phyloP scores from a whole-genome alignment of 2,797 vertebrate genomes.

The Diplodus sargus region DNA sequence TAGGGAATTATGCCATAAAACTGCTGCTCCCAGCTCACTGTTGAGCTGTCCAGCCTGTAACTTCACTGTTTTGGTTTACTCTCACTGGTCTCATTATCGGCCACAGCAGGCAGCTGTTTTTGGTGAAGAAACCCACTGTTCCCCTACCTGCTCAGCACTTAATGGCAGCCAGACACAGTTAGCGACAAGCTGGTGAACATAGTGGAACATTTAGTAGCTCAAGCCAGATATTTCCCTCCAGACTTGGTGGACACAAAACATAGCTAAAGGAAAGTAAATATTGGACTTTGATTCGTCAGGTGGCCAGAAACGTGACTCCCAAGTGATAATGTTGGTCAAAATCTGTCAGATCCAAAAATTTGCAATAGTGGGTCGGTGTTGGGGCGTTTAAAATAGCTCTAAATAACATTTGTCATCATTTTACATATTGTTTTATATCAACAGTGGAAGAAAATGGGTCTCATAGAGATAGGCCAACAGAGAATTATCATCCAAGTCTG shows the following conservation, averaged over 20 bases:
- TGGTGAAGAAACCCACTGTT: background rate
- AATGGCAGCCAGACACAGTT: background rate
- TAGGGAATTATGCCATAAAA: background rate
- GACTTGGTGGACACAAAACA: no score
- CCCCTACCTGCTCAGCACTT: background rate
- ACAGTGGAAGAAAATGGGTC: background rate
- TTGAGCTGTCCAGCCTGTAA: background rate
- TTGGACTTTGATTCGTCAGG: background rate
- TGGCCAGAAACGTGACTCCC: background rate
- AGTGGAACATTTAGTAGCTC: no score
- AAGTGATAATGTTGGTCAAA: no score
- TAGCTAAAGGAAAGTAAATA: background rate
- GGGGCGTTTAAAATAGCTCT: background rate
- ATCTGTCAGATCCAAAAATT: no score
- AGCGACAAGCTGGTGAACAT: background rate
- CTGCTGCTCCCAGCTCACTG: background rate
- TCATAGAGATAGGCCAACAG: background rate
- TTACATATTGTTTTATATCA: no score
- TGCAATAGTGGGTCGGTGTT: background rate
- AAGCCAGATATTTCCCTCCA: no score
- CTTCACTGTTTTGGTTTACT: background rate
- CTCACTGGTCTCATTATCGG: background rate
- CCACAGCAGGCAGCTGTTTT: background rate
- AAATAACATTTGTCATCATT: background rate
- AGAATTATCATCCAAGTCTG: background rate